A percentile compares a stretch with the other conserved stretches of the same genome.
Conservation (phyloP, 1,140 invertebrate genomes). For the Atta texana region DNA sequence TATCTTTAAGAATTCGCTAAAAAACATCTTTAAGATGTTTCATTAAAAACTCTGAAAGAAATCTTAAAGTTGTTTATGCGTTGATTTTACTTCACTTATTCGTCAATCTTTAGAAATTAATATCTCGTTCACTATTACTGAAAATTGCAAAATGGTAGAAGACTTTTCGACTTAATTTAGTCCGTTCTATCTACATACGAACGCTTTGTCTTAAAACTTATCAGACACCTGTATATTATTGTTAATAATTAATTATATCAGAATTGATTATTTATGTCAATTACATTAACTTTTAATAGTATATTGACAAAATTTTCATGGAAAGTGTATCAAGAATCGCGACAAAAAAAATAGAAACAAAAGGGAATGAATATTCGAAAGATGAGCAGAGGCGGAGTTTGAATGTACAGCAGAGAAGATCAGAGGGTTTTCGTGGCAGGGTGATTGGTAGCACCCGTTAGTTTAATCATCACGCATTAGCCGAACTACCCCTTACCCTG, state of each 20-base stretch:
- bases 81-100: no score
- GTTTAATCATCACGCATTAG: slow-evolving; percentile 87
- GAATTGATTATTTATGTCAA: not conserved
- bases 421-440: slow-evolving; percentile 83
- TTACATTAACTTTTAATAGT: not conserved
- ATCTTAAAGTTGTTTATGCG: no score
- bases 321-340: slow-evolving; percentile 40
- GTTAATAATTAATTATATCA: not conserved
- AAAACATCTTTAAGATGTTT: no score
- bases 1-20: no score
- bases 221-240: not conserved
- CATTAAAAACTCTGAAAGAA: no score
- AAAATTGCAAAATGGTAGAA: no score
- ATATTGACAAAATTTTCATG: not conserved
- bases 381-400: slow-evolving; percentile 51
- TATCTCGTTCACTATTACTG: no score
- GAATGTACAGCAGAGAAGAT: slow-evolving; percentile 65
- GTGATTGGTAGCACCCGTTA: slow-evolving; percentile 85
- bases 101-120: no score
- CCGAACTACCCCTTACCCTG: slow-evolving; percentile 81
- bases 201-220: no score
- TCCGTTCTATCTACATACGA: no score
- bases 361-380: slow-evolving; percentile 66
- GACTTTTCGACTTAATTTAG: no score
- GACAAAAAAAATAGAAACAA: slow-evolving; percentile 47